Evolutionary conservation across 2,113 vertebrate genomes (phyloP), one percentile per base, ranked within the genome.

Genomic region (Salvelinus sp.): DNA sequence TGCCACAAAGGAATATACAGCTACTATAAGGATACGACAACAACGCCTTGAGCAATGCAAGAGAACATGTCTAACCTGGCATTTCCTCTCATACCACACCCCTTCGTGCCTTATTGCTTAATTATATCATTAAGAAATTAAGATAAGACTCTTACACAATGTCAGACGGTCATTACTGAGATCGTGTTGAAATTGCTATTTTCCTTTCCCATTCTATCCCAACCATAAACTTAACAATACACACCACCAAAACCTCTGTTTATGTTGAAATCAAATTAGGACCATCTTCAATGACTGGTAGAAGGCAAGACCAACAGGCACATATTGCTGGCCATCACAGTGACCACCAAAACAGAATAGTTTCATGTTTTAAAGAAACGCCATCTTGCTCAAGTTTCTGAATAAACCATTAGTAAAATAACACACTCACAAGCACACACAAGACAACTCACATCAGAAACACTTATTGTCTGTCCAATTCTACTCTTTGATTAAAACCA

Each of bases 401-500:
- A 82, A 68, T 76, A 87, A 86, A 87, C 81, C 83, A 85, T 85
- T 82, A 85, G 82, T 14, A 25, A 60, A 77, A 73, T 57, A 81
- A 88, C 80, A 60, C 79, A 38, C 30, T 10, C n/a, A 73, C 30
- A 73, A 27, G 27, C 72, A 73, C 72, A 74, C 58, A 64, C 73
- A 65, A 65, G 60, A 16, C 38, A 81, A 23, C 67, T 54, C 68
- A 27, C 28, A 75, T 74, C 78, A 79, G 69, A 83, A 74, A 73
- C 78, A 50, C 76, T 75, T 23, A 25, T 1, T 25, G 63, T 85
- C 83, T 76, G 72, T 79, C 67, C 66, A 44, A 12, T 85, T 83
- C 72, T 73, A 44, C 69, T 69, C 4, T 2, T 12, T 87, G 78
- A 85, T 85, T 83, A 73, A 91, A 89, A 77, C 85, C 89, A 80